A percentile compares a stretch with the other conserved stretches of the same genome.
phyloP scores from a whole-genome alignment of 2,797 vertebrate species.

The Perodicticus potto region DNA sequence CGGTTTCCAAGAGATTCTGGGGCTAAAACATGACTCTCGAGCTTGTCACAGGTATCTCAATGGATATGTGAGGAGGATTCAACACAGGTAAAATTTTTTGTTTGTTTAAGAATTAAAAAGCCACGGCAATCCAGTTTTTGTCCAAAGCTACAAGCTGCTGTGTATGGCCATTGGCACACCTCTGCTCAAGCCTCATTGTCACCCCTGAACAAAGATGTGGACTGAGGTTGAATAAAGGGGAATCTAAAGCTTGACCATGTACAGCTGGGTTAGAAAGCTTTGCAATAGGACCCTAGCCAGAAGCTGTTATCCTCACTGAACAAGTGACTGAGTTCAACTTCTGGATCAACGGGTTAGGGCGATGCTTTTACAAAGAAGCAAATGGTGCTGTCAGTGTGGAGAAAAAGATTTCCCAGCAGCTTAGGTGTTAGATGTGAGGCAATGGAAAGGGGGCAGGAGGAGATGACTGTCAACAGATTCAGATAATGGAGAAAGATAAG shows the following conservation, averaged over 20 bases:
- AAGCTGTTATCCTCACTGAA: constrained; percentile 63
- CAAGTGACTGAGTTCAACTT: constrained; percentile 73
- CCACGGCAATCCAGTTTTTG: constrained; percentile 28
- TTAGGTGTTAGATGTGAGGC: constrained; percentile 14
- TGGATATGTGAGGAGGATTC: neutral
- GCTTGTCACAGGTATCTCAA: neutral
- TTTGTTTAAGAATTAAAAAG: constrained; percentile 38
- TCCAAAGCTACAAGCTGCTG: constrained; percentile 60
- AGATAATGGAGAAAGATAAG: constrained; percentile 58
- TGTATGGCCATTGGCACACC: constrained; percentile 51
- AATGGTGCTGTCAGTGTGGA: constrained; percentile 11
- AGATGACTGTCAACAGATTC: constrained; percentile 24
- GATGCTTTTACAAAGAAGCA: constrained; percentile 62
- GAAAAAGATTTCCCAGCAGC: neutral
- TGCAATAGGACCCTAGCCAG: constrained; percentile 5
- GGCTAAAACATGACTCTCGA: neutral
- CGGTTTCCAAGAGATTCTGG: neutral
- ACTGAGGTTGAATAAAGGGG: constrained; percentile 46
- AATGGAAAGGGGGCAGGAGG: neutral
- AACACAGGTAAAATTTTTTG: neutral
- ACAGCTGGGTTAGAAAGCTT: constrained; percentile 49
- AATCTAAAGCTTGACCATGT: neutral
- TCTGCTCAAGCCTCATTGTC: constrained; percentile 54
- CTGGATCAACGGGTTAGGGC: constrained; percentile 46
- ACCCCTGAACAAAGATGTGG: constrained; percentile 13